Evolutionary conservation across 2,888 invertebrate genomes (phyloP), one percentile per base, ranked within the genome.

Genomic region (Ornithoptera priamus): DNA sequence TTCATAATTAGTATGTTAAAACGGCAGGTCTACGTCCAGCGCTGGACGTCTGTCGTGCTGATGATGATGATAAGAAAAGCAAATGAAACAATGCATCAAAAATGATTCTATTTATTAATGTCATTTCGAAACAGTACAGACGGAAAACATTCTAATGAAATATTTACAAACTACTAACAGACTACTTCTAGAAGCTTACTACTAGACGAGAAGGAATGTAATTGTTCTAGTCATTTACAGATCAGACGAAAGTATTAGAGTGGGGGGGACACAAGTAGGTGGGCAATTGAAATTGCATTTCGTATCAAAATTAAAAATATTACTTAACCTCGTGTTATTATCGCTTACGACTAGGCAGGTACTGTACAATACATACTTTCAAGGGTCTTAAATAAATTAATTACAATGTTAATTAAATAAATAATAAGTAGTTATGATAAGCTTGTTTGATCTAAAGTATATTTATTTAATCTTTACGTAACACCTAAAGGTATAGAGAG

Each of bases 311-410:
- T 78, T 79, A 79, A 79, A 60, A 79, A 77, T 72, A 46, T 10
- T 36, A 60, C 64, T 64, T 53, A 67, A 50, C 17, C 61, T 46
- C 50, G 74, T 74, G 74, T 76, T 79, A 77, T 30, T 79, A 79
- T 75, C 81, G 76, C 90, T 90, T 92, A 91, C 77, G 88, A 90
- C 91, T 92, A 92, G 88, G 89, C 92, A 92, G 90, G 92, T 91
- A 91, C 91, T 86, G 82, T 87, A 89, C 88, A 90, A 83, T 78
- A 81, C 92, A 92, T 92, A 92, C 91, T 92, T 90, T 85, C 82
- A 76, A 76, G 77, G 77, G 73, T 74, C 76, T 75, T 75, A 75
- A 74, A 76, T 76, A 78, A 79, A 72, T 78, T 77, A 76, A 64
- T 50, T 39, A 67, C 24, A 50, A 64, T 56, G 58, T 73, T 72